Evolutionary conservation across 2,797 vertebrate species (phyloP).

Genomic region (Lithobates pipiens): DNA sequence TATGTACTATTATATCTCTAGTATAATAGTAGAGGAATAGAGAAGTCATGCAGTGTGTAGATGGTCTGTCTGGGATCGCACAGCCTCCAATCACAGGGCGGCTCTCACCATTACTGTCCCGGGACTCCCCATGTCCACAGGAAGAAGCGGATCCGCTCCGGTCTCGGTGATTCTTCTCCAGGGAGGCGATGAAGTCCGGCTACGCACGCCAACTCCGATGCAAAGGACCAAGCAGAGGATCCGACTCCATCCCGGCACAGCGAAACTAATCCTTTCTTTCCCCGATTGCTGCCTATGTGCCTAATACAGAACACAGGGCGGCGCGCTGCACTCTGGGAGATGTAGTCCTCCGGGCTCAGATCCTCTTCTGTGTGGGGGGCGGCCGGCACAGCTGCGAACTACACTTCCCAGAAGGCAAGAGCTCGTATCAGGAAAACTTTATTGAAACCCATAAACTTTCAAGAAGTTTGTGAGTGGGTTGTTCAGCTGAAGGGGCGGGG

Average conservation of each 20-base stretch:
- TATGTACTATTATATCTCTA: too few relatives aligned
- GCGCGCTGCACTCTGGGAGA: constrained; percentile 16
- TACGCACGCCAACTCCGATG: constrained; percentile 45
- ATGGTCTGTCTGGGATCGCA: too few relatives aligned
- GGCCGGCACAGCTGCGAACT: not conserved
- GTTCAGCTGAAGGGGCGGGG: too few relatives aligned
- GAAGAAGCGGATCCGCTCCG: constrained; percentile 19
- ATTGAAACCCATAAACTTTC: not conserved
- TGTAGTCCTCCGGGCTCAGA: constrained; percentile 5
- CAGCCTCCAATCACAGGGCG: too few relatives aligned
- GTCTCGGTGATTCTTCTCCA: not conserved
- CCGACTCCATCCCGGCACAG: constrained; percentile 37
- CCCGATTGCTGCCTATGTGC: too few relatives aligned
- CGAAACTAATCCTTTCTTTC: not conserved
- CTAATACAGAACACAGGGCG: not conserved
- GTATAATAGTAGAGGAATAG: too few relatives aligned
- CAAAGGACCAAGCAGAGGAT: constrained; percentile 8
- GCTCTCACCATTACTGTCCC: too few relatives aligned
- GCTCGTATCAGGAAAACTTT: not conserved
- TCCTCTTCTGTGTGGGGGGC: too few relatives aligned
- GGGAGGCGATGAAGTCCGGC: constrained; percentile 24
- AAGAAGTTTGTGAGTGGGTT: too few relatives aligned
- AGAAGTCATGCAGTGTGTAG: too few relatives aligned
- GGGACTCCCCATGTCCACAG: not conserved
- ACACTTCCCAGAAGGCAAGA: not conserved